Conservation (phyloP, 2,888 invertebrate genomes). For the Itoplectis maculator region DNA sequence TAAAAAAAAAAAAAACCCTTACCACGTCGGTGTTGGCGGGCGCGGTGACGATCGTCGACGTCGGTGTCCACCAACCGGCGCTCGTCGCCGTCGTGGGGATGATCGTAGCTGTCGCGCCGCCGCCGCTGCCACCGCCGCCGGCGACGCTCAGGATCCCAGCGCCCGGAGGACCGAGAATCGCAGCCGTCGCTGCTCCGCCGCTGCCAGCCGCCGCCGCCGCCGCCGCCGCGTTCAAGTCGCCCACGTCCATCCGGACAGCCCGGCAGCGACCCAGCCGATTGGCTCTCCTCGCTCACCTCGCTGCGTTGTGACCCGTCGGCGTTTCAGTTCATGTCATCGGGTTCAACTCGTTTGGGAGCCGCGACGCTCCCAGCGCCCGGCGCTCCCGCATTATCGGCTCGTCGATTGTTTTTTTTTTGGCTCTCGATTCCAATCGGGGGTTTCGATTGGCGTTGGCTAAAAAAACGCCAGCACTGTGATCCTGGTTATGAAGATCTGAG, state of each 20-base stretch:
- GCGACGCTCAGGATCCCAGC: constrained; percentile 58
- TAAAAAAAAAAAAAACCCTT: no score
- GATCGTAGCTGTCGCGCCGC: constrained; percentile 73
- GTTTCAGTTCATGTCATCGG: constrained; percentile 34
- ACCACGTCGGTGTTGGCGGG: constrained; percentile 83
- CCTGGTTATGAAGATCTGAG: no score
- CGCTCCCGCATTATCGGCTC: constrained; percentile 38
- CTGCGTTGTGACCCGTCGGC: no score
- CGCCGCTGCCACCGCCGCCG: constrained; percentile 61
- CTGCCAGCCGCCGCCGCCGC: constrained; percentile 79
- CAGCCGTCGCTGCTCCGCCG: constrained; percentile 71
- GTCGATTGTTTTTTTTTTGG: no score
- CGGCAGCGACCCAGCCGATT: constrained; percentile 43
- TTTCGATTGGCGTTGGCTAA: no score
- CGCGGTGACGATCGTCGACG: constrained; percentile 79
- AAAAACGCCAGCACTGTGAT: no score
- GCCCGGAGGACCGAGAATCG: constrained; percentile 78
- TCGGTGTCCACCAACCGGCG: constrained; percentile 82
- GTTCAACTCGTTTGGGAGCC: constrained; percentile 31
- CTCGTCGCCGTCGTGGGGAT: constrained; percentile 73
- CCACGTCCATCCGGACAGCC: constrained; percentile 82
- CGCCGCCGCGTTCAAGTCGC: constrained; percentile 77
- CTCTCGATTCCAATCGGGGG: no score
- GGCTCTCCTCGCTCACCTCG: no score
- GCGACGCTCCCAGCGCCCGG: constrained; percentile 28